Conservation (phyloP, 1,140 invertebrate genomes). For the Chlorops oryzae region DNA sequence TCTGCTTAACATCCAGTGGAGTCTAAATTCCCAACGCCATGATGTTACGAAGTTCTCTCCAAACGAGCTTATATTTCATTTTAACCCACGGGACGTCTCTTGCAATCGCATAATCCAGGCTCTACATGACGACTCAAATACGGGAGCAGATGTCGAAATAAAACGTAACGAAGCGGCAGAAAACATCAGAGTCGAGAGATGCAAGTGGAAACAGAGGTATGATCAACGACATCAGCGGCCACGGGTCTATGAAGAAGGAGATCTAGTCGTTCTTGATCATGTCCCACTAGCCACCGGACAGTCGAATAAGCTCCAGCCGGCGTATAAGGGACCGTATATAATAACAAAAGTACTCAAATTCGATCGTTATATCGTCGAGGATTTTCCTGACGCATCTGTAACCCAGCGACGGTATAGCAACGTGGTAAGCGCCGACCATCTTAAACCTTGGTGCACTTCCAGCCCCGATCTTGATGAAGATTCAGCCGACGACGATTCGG, state of each 20-base stretch:
- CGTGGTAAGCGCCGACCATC: background rate
- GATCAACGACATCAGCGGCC: slow-evolving; percentile 1
- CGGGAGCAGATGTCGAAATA: background rate
- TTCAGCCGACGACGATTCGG: too few species aligned
- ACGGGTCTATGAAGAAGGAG: background rate
- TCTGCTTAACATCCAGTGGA: background rate
- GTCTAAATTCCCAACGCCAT: background rate
- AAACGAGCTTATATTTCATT: slow-evolving; percentile 2
- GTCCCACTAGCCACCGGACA: background rate
- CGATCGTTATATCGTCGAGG: slow-evolving; percentile 2
- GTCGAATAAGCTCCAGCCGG: background rate
- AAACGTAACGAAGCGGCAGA: slow-evolving; percentile 10
- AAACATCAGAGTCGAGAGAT: slow-evolving; percentile 10
- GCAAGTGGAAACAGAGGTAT: background rate
- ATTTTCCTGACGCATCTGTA: background rate
- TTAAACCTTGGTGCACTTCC: slow-evolving; percentile 3
- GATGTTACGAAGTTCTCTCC: background rate
- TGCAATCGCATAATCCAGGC: background rate
- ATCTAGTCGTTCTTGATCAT: background rate
- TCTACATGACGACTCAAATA: background rate
- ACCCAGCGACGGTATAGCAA: slow-evolving; percentile 1
- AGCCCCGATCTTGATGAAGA: too few species aligned
- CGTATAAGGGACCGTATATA: slow-evolving; percentile 3
- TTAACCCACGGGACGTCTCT: background rate
- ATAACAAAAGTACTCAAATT: slow-evolving; percentile 1